Evolutionary conservation across 2,888 invertebrate genomes (phyloP), one percentile per base, ranked within the genome.

Genomic region (Amphiduros pacificus): DNA sequence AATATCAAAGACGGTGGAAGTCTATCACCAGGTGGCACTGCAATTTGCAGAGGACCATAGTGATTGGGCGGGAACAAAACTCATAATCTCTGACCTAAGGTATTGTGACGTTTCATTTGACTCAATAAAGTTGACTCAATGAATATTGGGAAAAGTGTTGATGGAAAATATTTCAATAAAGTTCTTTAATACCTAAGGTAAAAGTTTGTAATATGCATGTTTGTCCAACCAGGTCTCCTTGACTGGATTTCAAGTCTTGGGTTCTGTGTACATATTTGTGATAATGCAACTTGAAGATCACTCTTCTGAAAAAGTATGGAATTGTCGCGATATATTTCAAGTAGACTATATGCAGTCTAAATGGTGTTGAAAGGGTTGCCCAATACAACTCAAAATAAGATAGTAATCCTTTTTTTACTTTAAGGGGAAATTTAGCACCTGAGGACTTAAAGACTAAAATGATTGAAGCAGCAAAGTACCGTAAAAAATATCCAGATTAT

Each of bases 131-230:
- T 11, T 36, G 36, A 11, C 17, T 36, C 17, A 11, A 9, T 17
- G 17, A 11, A 36, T 65, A 20, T n/a, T n/a, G n/a, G n/a, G n/a
- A n/a, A 62, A 80, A 79, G 75, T 53, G 79, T 76, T 76, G 63
- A 76, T 60, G 78, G 71, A 0, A 73, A 74, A 1, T 55, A 55
- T 2, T 69, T 73, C n/a, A n/a, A n/a, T n/a, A n/a, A n/a, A n/a
- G n/a, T n/a, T n/a, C n/a, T n/a, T n/a, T n/a, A n/a, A n/a, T n/a
- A n/a, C n/a, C n/a, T n/a, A n/a, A 0, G 80, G 79, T 66, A 66
- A 74, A 24, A 79, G 79, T 57, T 56, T 80, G 4, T 56, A 77
- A 20, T 78, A 79, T 68, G 80, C 80, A n/a, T n/a, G n/a, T n/a
- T n/a, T n/a, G n/a, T n/a, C n/a, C n/a, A n/a, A n/a, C n/a, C n/a